A percentile compares a stretch with the other conserved stretches of the same genome.
Evolutionary conservation across 2,113 vertebrate genomes (phyloP).

Genomic region (Struthidea cinerea): DNA sequence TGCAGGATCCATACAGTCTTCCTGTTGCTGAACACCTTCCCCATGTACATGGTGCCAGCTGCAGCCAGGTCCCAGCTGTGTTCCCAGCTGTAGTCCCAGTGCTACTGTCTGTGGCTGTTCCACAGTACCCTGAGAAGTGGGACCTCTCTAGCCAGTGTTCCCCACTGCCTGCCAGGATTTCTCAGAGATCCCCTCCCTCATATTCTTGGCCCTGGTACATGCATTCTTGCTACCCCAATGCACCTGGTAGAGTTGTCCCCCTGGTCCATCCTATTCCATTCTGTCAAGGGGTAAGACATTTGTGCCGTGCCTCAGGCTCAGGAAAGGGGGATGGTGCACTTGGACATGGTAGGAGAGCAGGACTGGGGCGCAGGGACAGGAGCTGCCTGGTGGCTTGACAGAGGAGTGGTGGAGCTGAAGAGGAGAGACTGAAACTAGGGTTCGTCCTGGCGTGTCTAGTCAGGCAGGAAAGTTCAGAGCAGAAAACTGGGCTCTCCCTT

Average conservation of each 20-base stretch:
- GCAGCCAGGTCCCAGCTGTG: neutral
- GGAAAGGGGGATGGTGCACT: neutral
- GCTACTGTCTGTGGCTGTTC: neutral
- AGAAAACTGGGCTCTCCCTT: neutral
- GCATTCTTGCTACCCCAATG: neutral
- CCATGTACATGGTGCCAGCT: neutral
- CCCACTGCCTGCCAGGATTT: neutral
- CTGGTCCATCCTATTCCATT: neutral
- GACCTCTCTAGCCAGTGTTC: neutral
- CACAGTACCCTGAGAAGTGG: neutral
- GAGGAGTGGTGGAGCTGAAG: neutral
- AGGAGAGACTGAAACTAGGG: neutral
- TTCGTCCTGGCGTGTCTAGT: neutral
- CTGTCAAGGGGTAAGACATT: neutral
- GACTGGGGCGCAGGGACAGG: neutral
- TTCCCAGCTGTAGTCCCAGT: neutral
- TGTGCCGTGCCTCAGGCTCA: neutral
- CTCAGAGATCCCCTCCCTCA: neutral
- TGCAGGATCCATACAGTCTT: neutral
- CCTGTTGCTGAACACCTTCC: neutral
- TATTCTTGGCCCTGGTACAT: neutral
- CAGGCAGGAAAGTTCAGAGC: neutral
- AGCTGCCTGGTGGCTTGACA: neutral
- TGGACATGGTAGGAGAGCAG: neutral
- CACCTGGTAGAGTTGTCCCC: neutral